Conservation (phyloP, 2,888 invertebrate species). For the Platycheirus albimanus region DNA sequence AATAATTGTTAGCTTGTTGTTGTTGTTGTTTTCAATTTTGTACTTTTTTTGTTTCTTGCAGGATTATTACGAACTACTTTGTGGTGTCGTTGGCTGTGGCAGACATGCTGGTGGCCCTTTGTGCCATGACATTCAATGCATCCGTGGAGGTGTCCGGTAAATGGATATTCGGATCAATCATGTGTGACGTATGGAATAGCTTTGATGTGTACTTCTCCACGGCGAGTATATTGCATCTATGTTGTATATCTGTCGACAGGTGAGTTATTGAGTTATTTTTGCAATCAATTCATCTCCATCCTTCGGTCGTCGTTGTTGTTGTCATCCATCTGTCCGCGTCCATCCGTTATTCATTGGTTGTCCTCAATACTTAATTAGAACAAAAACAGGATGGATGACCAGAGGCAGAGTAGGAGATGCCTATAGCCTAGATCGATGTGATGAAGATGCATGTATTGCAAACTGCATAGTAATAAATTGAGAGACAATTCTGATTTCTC, state of each 20-base stretch:
- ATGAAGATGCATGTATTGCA: too few relatives aligned
- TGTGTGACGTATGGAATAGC: conserved; percentile 98
- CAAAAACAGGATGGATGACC: conserved; percentile 27
- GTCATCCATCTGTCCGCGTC: conserved; percentile 4
- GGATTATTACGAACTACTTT: conserved; percentile 97
- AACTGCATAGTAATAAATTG: conserved; percentile 67
- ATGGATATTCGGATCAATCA: conserved; percentile 94
- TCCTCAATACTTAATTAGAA: conserved; percentile 51
- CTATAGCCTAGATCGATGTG: too few relatives aligned
- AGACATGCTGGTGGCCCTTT: conserved; percentile 95
- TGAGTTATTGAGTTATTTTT: conserved; percentile 76
- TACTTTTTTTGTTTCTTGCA: conserved; percentile 73
- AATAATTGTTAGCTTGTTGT: conserved; percentile 40
- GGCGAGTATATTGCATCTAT: conserved; percentile 95
- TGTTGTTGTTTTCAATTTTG: conserved; percentile 10
- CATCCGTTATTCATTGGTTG: too few relatives aligned
- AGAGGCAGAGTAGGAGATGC: conserved; percentile 1
- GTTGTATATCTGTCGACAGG: conserved; percentile 95
- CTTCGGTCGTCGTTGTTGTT: neutral
- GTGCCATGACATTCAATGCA: conserved; percentile 96
- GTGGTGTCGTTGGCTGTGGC: conserved; percentile 97
- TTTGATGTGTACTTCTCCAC: conserved; percentile 97
- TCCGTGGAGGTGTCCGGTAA: conserved; percentile 92
- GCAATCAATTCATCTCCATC: conserved; percentile 64
- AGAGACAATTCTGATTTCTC: conserved; percentile 57